Base-by-base conservation (phyloP, 2,888 invertebrate genomes). In the Perizoma affinitatum region DNA sequence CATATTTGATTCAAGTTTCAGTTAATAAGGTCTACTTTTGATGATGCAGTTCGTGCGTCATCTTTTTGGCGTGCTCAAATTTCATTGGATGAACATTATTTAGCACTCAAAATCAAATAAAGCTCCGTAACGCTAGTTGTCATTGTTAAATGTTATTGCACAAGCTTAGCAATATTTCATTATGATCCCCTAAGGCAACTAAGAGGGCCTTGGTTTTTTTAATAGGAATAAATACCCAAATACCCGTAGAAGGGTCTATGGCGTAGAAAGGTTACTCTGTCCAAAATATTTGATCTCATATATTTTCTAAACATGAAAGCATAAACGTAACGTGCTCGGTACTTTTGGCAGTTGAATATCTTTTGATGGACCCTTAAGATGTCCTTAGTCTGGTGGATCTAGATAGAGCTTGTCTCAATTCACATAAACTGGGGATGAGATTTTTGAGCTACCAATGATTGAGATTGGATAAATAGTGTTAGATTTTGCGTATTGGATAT, bases 91-190 rank as follows among this genome's bases (percentile, higher is more conserved):
- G 57, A 54, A 6, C 46, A 36, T 11, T 6, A 45, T 52, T 58
- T 52, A 41, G 36, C 54, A 47, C 43, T 50, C 45, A 41, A 54
- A 55, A 46, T 52, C 33, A 35, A 58, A 63, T 62, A 52, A 62
- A 58, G 40, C 54, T 57, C 57, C 8, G 11, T 46, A 50, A 46
- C 34, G 35, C 51, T 34, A 54, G 43, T 55, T 50, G 50, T 40
- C 54, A 58, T 54, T 51, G 58, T 60, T 56, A 53, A 54, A 59
- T 65, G 57, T 61, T 61, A 63, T 58, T 61, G 57, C 58, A 51
- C 45, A 54, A 58, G 52, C 61, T 58, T 58, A 58, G 53, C 59
- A 55, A 64, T 66, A 66, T 62, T 61, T 46, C 58, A 54, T 55
- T 52, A 61, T 46, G 45, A 65, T 36, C 49, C 42, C 49, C 55